Evolutionary conservation across 2,888 invertebrate species (phyloP).

Genomic region (Anorthoa munda): DNA sequence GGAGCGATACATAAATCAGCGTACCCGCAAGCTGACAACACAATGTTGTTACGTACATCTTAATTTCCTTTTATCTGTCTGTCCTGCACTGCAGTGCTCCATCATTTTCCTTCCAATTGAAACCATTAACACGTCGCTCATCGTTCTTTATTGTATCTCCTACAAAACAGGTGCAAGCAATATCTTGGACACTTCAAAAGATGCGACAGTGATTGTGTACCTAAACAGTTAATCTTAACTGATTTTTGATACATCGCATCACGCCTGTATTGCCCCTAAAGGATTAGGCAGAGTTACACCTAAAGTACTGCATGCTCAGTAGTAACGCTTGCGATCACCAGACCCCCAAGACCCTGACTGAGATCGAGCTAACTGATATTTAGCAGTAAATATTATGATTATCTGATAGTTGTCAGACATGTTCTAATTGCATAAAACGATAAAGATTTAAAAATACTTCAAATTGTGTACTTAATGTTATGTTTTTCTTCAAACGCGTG

Average conservation of each 20-base stretch:
- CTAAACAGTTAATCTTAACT: background rate
- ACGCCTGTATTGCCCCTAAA: no score
- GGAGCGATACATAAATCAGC: constrained; percentile 14
- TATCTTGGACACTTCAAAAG: background rate
- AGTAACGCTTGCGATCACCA: no score
- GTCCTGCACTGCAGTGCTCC: constrained; percentile 3
- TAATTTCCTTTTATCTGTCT: constrained; percentile 44
- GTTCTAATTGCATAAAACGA: constrained; percentile 9
- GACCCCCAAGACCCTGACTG: no score
- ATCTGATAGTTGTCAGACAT: constrained; percentile 9
- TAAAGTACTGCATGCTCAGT: no score
- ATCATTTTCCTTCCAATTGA: constrained; percentile 10
- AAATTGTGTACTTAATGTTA: background rate
- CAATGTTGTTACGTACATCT: constrained; percentile 25
- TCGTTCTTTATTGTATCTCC: background rate
- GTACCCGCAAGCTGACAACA: constrained; percentile 13
- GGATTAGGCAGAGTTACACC: no score
- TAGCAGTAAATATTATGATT: constrained; percentile 28
- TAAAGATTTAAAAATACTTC: constrained; percentile 5
- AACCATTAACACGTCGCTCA: constrained; percentile 13
- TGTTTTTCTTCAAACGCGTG: background rate
- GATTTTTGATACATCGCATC: no score
- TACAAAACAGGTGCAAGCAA: background rate
- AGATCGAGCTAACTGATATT: background rate
- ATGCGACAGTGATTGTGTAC: background rate